These are phyloP conservation scores for Trachymyrmex cornetzi DNA, from an alignment of 1,140 invertebrate species.

Conservation along the genomic window DNA sequence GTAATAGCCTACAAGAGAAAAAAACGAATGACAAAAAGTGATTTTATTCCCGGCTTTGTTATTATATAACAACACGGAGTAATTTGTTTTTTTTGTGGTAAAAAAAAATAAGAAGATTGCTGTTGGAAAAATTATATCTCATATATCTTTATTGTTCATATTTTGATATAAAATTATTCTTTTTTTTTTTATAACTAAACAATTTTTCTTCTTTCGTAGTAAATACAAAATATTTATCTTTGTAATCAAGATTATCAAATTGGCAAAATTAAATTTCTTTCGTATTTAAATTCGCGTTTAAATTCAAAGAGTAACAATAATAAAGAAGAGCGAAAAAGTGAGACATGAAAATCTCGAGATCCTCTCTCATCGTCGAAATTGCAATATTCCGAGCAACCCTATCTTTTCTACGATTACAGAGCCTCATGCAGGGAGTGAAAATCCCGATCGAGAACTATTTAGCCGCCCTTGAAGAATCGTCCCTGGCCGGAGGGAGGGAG, in stretches of 20 bases:
- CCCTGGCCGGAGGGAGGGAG: conserved; percentile 8
- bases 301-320: background rate
- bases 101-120: conserved; percentile 6
- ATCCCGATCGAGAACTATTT: conserved; percentile 69
- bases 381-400: conserved; percentile 27
- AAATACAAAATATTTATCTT: background rate
- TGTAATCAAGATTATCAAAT: background rate
- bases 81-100: background rate
- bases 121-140: conserved; percentile 2
- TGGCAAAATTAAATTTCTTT: background rate
- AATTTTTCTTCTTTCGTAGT: background rate
- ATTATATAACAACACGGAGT: background rate
- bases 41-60: conserved; percentile 32
- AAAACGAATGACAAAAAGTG: conserved; percentile 28
- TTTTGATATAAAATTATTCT: background rate
- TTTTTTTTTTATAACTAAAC: background rate
- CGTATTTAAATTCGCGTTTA: background rate
- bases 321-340: background rate
- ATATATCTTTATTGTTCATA: background rate
- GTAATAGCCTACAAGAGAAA: conserved; percentile 33
- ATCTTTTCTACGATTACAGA: conserved; percentile 43
- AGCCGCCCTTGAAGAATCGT: conserved; percentile 53
- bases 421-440: conserved; percentile 27
- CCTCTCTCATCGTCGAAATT: background rate
- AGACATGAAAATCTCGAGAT: conserved; percentile 29